Percentiles rank a stretch among this genome's conserved stretches.
Evolutionary conservation across 1,140 invertebrate genomes (phyloP).

Genomic region (Polypedilum pembai): DNA sequence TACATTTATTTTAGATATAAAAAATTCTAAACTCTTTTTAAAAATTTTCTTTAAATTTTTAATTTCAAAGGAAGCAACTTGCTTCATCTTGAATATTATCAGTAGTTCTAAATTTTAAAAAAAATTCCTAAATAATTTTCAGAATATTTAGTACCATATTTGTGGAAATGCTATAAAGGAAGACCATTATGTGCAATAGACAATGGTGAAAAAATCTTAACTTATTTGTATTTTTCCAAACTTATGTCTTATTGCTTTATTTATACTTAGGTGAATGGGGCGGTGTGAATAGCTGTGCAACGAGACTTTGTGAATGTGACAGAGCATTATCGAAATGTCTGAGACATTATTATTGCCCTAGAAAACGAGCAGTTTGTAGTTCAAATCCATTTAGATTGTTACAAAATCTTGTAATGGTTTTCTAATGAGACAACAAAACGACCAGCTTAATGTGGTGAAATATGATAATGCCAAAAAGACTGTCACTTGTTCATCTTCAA

Average conservation of each 20-base stretch:
- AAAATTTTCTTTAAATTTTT: too few species aligned
- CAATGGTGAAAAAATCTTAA: constrained; percentile 45
- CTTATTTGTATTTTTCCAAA: constrained; percentile 29
- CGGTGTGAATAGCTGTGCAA: constrained; percentile 59
- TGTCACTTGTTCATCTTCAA: background rate
- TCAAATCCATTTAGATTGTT: constrained; percentile 63
- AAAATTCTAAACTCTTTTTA: too few species aligned
- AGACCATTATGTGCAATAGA: constrained; percentile 56
- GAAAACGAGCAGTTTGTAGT: constrained; percentile 56
- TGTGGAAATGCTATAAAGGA: constrained; percentile 74
- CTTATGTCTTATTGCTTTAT: constrained; percentile 29
- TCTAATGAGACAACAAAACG: constrained; percentile 33
- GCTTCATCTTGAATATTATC: too few species aligned
- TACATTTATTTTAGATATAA: too few species aligned
- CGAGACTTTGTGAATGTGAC: constrained; percentile 79
- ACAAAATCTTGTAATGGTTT: constrained; percentile 60
- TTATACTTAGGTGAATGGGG: constrained; percentile 50
- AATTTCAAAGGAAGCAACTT: too few species aligned
- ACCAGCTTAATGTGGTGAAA: background rate
- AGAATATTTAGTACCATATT: constrained; percentile 80
- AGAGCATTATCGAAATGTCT: constrained; percentile 71
- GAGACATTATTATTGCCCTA: constrained; percentile 64
- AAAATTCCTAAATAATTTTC: too few species aligned
- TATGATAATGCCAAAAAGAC: constrained; percentile 6
- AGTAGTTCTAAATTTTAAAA: too few species aligned